Base-by-base conservation (phyloP, 92 coral and sea anemone genomes). In the Chrysogorgia sp. region DNA sequence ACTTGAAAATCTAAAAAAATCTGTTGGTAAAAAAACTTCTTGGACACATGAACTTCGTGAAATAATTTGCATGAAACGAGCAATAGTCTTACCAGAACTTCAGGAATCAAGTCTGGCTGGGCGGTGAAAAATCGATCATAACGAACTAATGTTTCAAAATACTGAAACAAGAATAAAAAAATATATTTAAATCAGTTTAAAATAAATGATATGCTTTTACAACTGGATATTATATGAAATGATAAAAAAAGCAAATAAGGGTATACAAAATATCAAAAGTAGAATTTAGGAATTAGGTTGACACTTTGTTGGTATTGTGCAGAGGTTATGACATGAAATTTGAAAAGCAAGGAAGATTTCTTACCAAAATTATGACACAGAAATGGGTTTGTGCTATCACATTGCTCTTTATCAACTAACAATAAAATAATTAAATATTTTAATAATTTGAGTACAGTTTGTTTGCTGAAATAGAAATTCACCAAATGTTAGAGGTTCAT, bases 101-200 rank as follows among this genome's bases (percentile, higher is more conserved):
- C 82, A 0, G 97, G 94, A 62, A 94, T 91, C 35, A 87, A 93
- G 49, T 94, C 90, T n/a, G 91, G 81, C 30, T 94, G 91, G 21
- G 88, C 58, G 25, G 68, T 74, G 64, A 94, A 91, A 58, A 89
- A 83, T 74, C 94, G 84, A 68, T 94, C 98, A 23, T 94, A 94
- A 63, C 98, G 81, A 30, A 91, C 98, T 41, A 91, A 80, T 12
- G 98, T 89, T 84, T 94, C 98, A 75, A 94, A 94, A 86, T 87
- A 94, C 98, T 94, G 71, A 45, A 80, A 34, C 2, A 66, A 58
- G 19, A 34, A 49, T n/a, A n/a, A n/a, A n/a, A n/a, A n/a, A n/a
- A n/a, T n/a, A n/a, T n/a, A n/a, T n/a, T n/a, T n/a, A n/a, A n/a
- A n/a, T n/a, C n/a, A n/a, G n/a, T n/a, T n/a, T 20, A 33, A 17